A percentile compares a stretch with the other conserved stretches of the same genome.
phyloP scores from a whole-genome alignment of 2,888 invertebrate genomes.

The Cheilosia impressa region DNA sequence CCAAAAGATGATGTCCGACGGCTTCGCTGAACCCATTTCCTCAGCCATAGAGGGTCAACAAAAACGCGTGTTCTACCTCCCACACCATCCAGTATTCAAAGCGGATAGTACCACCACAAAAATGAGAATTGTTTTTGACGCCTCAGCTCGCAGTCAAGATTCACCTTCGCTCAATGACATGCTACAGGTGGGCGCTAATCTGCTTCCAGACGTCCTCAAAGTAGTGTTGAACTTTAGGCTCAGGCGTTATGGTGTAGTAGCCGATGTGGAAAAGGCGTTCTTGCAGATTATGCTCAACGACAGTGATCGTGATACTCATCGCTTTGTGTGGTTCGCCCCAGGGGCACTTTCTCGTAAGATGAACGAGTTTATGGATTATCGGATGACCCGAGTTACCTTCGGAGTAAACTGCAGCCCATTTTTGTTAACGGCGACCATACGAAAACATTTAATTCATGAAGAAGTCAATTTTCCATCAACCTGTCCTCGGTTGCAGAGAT shows the following conservation, averaged over 20 bases:
- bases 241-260: not conserved
- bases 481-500: not conserved
- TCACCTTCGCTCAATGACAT: conserved; percentile 11
- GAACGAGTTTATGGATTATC: not conserved
- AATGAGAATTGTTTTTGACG: conserved; percentile 46
- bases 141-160: conserved; percentile 20
- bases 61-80: conserved; percentile 34
- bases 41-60: not conserved
- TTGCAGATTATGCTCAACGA: conserved; percentile 8
- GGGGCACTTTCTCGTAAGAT: not conserved
- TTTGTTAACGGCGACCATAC: conserved; percentile 3
- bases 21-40: not conserved
- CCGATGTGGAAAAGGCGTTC: conserved; percentile 11
- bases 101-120: conserved; percentile 37
- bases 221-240: not conserved
- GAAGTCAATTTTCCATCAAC: conserved; percentile 3
- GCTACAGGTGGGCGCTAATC: conserved; percentile 11
- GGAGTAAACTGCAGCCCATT: not conserved
- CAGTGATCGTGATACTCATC: conserved; percentile 10
- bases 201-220: conserved; percentile 1
- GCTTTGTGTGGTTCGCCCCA: conserved; percentile 21
- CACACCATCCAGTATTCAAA: conserved; percentile 58
- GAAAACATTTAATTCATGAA: not conserved
- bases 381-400: conserved; percentile 15
- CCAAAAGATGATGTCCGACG: conserved; percentile 1